Base-by-base conservation (phyloP, 2,797 vertebrate genomes). In the Gymnopithys bicolor region DNA sequence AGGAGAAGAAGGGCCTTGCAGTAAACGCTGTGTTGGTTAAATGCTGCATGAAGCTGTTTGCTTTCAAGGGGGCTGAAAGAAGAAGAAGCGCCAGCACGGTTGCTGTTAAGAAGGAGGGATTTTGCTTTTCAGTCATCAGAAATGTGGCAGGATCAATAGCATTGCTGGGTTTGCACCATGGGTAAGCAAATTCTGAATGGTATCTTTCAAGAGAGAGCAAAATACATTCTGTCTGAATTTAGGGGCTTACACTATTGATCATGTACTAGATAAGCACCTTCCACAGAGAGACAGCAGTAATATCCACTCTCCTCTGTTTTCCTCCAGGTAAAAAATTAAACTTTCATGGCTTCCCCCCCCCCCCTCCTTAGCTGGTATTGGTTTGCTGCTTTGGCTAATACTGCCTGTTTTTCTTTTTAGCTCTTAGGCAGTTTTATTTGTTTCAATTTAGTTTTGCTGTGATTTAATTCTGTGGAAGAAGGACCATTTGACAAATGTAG, bases 41-140 rank as follows among this genome's bases (percentile, higher is more conserved):
- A 70, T 30, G 33, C 33, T 30, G 18, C 17, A 51, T 74, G 60
- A 46, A 67, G 39, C 7, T 4, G 8, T 39, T 87, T 39, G 33
- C 55, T 73, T 79, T 39, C 63, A 79, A 49, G 25, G 59, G 13
- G 35, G 25, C 46, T 76, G 68, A 58, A 75, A 77, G 43, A 7
- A 74, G 19, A 45, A 74, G 41, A 55, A 75, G 32, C 0, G 0
- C 35, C 55, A 39, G 18, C 32, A 62, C 0, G 0, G 8, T 45
- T 80, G 24, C n/a, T 4, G 1, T 49, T 71, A 69, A 69, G 59
- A 35, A 94, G 79, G 28, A 30, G 11, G 19, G 55, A 60, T 84
- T 79, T 66, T 76, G 41, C 32, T 92, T 49, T 70, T 70, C 59
- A 63, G 5, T 48, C 27, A 28, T 84, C 67, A 87, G 33, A 68